Base-by-base conservation (phyloP, 2,113 vertebrate species). In the Labrus mixtus region DNA sequence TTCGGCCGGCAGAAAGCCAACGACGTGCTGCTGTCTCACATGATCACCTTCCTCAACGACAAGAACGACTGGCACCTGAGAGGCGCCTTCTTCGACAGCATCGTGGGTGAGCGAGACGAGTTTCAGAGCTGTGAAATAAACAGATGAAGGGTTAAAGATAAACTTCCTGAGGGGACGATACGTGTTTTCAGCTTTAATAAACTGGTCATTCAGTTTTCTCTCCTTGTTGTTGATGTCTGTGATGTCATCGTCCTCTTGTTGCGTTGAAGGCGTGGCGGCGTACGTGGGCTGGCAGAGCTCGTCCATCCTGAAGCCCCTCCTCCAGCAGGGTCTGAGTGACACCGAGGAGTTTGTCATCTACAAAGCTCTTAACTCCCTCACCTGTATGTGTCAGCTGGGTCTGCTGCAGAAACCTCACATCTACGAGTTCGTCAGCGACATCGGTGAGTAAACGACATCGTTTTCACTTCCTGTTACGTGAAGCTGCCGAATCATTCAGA, bases 211-310 rank as follows among this genome's bases (percentile, higher is more conserved):
- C 11, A 12, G 41, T 43, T 43, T 13, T 19, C 46, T 19, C 46
- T 50, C 17, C 6, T 1, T 50, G 46, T n/a, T 50, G 46, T n/a
- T 50, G 17, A 6, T 50, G 3, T 15, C 13, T 3, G 3, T 45
- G 53, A 5, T 56, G 22, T 16, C 29, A 4, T 19, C 10, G n/a
- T 53, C 22, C 6, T 8, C 6, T 23, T 1, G 7, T 10, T 4
- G 19, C 4, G 3, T 3, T 85, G 69, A 65, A 99, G 97, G 98
- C 53, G 98, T 99, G 79, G 98, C 98, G 22, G 98, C 97, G 64
- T 99, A 99, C 1, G 98, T 99, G 73, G 98, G 98, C 76, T 99
- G 98, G 98, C 98, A 99, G 63, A 99, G 98, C 78, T 99, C 98
- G 1, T 97, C 97, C 25, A 98, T 99, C 89, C 90, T 99, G 83